Evolutionary conservation across 2,797 vertebrate species (phyloP).

Genomic region (Amniataba percoides): DNA sequence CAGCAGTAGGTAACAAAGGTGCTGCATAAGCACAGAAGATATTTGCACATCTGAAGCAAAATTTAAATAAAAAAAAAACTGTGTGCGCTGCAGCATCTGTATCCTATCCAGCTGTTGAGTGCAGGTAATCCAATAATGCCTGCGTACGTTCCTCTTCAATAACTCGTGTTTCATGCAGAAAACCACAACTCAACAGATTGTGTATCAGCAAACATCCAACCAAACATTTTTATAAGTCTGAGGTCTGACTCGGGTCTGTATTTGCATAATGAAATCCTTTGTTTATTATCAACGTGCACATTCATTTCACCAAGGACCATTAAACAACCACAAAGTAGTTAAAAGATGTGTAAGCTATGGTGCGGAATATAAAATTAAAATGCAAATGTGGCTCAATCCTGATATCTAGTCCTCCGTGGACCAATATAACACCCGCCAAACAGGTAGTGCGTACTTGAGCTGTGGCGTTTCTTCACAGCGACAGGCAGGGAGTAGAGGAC

Average conservation of each 20-base stretch:
- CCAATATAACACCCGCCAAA: slow-evolving; percentile 67
- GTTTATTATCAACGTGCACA: slow-evolving; percentile 82
- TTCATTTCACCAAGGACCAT: slow-evolving; percentile 83
- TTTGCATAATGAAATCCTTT: slow-evolving; percentile 86
- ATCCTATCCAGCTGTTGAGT: slow-evolving; percentile 32
- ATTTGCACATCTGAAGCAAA: slow-evolving; percentile 5
- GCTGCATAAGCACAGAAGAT: slow-evolving; percentile 12
- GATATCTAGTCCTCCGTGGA: slow-evolving; percentile 69
- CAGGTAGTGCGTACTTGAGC: slow-evolving; percentile 71
- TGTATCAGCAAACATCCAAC: slow-evolving; percentile 66
- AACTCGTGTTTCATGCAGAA: slow-evolving; percentile 50
- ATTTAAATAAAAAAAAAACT: slow-evolving; percentile 24
- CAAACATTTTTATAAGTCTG: slow-evolving; percentile 69
- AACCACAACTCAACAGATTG: slow-evolving; percentile 53
- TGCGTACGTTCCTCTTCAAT: slow-evolving; percentile 27
- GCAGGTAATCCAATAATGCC: slow-evolving; percentile 54
- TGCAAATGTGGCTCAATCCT: slow-evolving; percentile 80
- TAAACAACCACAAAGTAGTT: slow-evolving; percentile 84
- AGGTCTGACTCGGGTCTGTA: slow-evolving; percentile 64
- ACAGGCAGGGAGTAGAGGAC: slow-evolving; percentile 28
- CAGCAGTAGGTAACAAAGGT: background rate
- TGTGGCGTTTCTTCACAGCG: slow-evolving; percentile 46
- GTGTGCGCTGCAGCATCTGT: slow-evolving; percentile 25
- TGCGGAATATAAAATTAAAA: slow-evolving; percentile 80
- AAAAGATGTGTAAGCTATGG: slow-evolving; percentile 70